phyloP scores from a whole-genome alignment of 2,113 vertebrate genomes.

The Nematolebias whitei region DNA sequence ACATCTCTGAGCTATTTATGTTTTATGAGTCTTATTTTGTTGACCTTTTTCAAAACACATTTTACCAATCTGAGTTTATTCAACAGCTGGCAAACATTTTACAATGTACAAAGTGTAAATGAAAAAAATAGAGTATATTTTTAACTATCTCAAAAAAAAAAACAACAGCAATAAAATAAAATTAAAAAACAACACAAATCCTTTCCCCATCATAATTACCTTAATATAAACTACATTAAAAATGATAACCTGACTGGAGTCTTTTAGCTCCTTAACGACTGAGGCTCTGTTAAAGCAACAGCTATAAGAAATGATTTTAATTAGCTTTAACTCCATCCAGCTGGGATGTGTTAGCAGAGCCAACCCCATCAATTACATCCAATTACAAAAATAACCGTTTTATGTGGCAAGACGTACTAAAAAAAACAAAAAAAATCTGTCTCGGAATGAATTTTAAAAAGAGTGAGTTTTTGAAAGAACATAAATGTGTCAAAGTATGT shows the following conservation, averaged over 20 bases:
- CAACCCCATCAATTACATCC: neutral
- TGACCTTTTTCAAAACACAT: too few relatives aligned
- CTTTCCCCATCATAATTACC: too few relatives aligned
- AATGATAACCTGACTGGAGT: constrained; percentile 3
- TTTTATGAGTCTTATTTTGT: too few relatives aligned
- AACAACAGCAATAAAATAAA: neutral
- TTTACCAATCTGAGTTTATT: too few relatives aligned
- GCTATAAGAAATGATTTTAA: constrained; percentile 15
- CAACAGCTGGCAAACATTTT: too few relatives aligned
- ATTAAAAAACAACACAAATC: too few relatives aligned
- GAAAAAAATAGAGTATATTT: neutral
- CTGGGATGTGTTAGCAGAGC: neutral
- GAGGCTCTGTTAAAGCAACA: constrained; percentile 1
- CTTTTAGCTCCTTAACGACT: constrained; percentile 6
- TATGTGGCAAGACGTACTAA: neutral
- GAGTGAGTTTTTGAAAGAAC: neutral
- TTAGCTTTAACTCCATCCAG: constrained; percentile 18
- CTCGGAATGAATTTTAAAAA: neutral
- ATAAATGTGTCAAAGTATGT: too few relatives aligned
- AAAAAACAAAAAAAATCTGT: neutral
- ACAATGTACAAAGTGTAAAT: too few relatives aligned
- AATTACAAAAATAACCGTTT: constrained; percentile 3
- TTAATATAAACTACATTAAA: neutral
- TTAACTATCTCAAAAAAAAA: neutral
- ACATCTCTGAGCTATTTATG: too few relatives aligned